Evolutionary conservation across 2,888 invertebrate genomes (phyloP).

Genomic region (Globia sparganii): DNA sequence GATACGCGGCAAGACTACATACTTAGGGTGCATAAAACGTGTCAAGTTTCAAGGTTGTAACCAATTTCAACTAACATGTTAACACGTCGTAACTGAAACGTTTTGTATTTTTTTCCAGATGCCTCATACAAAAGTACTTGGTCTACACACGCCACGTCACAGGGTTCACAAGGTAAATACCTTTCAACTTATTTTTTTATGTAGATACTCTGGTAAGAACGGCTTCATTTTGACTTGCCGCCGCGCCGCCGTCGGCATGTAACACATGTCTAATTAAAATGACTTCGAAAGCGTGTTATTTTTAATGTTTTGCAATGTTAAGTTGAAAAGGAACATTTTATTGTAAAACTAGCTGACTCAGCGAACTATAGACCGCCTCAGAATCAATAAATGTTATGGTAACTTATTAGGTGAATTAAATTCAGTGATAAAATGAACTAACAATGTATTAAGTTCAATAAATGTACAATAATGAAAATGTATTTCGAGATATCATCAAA

Average conservation of each 20-base stretch:
- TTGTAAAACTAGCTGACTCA: too few species aligned
- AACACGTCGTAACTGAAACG: conserved; percentile 2
- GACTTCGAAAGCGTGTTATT: conserved; percentile 5
- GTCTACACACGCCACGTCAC: conserved; percentile 94
- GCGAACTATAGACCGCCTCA: too few species aligned
- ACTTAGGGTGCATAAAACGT: background rate
- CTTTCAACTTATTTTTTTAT: conserved; percentile 13
- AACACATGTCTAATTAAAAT: conserved; percentile 18
- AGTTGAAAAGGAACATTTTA: background rate
- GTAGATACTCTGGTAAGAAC: background rate
- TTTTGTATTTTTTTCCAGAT: conserved; percentile 91
- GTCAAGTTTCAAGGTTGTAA: background rate
- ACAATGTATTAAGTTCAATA: too few species aligned
- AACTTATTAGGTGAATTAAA: too few species aligned
- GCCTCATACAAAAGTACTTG: conserved; percentile 96
- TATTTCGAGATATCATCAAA: too few species aligned
- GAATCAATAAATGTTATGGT: too few species aligned
- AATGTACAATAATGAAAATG: too few species aligned
- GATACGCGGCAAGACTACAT: too few species aligned
- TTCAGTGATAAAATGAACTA: too few species aligned
- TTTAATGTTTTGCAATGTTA: conserved; percentile 8
- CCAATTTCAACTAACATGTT: background rate
- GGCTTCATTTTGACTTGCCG: conserved; percentile 19
- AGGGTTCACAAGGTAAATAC: conserved; percentile 93
- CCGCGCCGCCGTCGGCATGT: background rate